phyloP scores from a whole-genome alignment of 2,888 invertebrate genomes.

The Campopleginae sp. region DNA sequence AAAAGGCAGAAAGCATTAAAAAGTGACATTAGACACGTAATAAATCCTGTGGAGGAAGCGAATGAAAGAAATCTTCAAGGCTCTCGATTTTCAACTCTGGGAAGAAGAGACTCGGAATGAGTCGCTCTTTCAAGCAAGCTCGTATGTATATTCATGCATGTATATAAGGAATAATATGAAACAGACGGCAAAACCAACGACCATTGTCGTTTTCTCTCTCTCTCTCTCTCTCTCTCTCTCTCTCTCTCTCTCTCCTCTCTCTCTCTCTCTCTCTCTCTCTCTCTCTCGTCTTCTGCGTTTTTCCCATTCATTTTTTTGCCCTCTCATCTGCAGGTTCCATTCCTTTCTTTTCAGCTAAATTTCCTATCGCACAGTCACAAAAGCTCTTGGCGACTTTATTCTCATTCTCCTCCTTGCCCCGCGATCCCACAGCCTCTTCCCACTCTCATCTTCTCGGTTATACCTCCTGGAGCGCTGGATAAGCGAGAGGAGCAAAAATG shows the following conservation, averaged over 20 bases:
- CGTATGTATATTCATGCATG: conserved; percentile 12
- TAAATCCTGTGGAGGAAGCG: conserved; percentile 57
- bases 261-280: neutral
- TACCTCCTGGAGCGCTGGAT: conserved; percentile 52
- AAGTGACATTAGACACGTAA: conserved; percentile 34
- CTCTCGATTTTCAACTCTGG: conserved; percentile 43
- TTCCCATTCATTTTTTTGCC: conserved; percentile 28
- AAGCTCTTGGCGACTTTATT: conserved; percentile 52
- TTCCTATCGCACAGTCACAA: conserved; percentile 62
- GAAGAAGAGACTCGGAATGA: conserved; percentile 30
- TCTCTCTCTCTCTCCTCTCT: neutral
- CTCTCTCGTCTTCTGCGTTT: conserved; percentile 17
- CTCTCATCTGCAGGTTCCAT: conserved; percentile 45
- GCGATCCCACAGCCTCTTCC: conserved; percentile 1
- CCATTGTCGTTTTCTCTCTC: conserved; percentile 43
- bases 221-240: neutral
- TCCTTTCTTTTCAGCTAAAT: conserved; percentile 56
- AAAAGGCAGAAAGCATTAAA: neutral
- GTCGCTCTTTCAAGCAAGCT: conserved; percentile 26
- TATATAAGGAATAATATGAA: conserved; percentile 47
- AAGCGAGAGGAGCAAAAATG: conserved; percentile 56
- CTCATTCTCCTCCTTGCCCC: conserved; percentile 30
- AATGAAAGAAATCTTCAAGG: conserved; percentile 59
- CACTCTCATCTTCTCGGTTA: conserved; percentile 39
- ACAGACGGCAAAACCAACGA: conserved; percentile 48